phyloP scores from a whole-genome alignment of 2,113 vertebrate genomes.

The Psittacula cyanocephala region DNA sequence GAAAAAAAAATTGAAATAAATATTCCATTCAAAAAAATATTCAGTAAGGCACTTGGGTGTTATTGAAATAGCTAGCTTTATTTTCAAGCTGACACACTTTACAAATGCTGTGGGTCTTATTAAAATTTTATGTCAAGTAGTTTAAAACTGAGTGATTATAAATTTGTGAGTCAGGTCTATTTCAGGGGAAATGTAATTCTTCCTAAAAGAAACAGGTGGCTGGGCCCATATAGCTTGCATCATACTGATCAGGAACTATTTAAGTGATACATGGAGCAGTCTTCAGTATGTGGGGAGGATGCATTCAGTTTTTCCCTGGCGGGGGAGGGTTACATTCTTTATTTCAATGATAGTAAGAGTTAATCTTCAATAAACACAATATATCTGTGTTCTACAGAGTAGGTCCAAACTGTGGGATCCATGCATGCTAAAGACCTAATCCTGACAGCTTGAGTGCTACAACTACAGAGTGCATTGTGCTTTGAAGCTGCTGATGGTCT shows the following conservation, averaged over 20 bases:
- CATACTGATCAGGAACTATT: neutral
- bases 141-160: conserved; percentile 53
- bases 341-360: neutral
- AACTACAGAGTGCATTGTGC: neutral
- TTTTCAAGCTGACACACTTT: conserved; percentile 39
- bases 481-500: neutral
- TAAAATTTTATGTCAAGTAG: conserved; percentile 64
- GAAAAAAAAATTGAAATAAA: conserved; percentile 56
- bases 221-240: neutral
- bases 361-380: neutral
- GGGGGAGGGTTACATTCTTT: neutral
- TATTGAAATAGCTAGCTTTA: conserved; percentile 54
- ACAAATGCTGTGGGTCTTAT: conserved; percentile 32
- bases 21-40: conserved; percentile 12
- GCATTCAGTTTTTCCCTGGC: neutral
- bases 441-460: neutral
- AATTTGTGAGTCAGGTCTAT: conserved; percentile 48
- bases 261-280: neutral
- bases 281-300: neutral
- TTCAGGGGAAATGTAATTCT: neutral
- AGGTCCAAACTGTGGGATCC: neutral
- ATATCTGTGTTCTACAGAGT: neutral
- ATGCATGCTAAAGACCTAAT: neutral
- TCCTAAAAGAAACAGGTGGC: conserved; percentile 16
- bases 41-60: conserved; percentile 46